phyloP scores from a whole-genome alignment of 2,113 vertebrate genomes.

The Salminus brasiliensis region DNA sequence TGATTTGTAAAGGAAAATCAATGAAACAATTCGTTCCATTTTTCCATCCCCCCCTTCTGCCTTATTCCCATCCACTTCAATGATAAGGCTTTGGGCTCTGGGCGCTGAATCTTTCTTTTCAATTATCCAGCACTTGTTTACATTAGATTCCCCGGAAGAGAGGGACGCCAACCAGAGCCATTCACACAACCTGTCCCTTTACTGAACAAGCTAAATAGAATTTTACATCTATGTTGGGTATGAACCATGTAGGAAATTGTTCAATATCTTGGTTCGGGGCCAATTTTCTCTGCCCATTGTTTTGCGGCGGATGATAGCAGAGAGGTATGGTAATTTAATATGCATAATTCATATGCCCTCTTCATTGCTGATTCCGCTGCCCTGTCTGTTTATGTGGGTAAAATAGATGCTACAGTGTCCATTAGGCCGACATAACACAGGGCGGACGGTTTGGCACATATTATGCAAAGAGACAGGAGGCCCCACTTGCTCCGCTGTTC shows the following conservation, averaged over 20 bases:
- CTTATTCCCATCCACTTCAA: slow-evolving; percentile 81
- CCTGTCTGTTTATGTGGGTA: slow-evolving; percentile 86
- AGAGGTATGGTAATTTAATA: slow-evolving; percentile 82
- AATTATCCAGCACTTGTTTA: slow-evolving; percentile 95
- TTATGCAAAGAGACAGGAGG: slow-evolving; percentile 70
- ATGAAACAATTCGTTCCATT: slow-evolving; percentile 80
- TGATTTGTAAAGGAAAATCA: slow-evolving; percentile 89
- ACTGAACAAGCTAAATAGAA: slow-evolving; percentile 88
- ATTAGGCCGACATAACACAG: slow-evolving; percentile 79
- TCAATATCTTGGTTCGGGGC: slow-evolving; percentile 86
- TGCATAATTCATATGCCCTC: slow-evolving; percentile 92
- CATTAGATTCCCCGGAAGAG: slow-evolving; percentile 83
- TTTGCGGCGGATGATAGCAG: slow-evolving; percentile 75
- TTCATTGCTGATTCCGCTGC: slow-evolving; percentile 82
- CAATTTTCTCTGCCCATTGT: slow-evolving; percentile 85
- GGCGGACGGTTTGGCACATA: slow-evolving; percentile 72
- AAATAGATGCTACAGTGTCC: slow-evolving; percentile 83
- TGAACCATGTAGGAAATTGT: slow-evolving; percentile 92
- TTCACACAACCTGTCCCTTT: slow-evolving; percentile 80
- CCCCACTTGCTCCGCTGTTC: not conserved
- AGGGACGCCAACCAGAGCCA: slow-evolving; percentile 75
- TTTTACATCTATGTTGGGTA: slow-evolving; percentile 91
- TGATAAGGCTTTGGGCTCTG: slow-evolving; percentile 83
- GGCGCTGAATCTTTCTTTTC: slow-evolving; percentile 85
- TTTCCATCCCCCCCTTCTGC: slow-evolving; percentile 86